phyloP scores from a whole-genome alignment of 2,888 invertebrate species.

The Corbicula japonica region DNA sequence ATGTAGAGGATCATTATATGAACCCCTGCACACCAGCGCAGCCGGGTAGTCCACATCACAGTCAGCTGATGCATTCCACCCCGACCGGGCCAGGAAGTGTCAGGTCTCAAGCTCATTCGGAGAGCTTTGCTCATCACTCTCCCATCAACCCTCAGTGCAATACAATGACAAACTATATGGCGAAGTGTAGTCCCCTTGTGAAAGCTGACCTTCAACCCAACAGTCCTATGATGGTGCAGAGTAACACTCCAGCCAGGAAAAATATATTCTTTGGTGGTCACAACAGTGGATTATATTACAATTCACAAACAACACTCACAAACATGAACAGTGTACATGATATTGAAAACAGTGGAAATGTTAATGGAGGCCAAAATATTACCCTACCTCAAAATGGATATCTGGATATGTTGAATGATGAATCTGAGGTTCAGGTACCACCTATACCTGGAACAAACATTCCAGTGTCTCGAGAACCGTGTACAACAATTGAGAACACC shows the following conservation, averaged over 20 bases:
- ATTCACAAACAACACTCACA: slow-evolving; percentile 14
- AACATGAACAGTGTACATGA: neutral
- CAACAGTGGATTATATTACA: slow-evolving; percentile 36
- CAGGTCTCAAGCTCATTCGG: neutral
- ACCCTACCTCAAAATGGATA: neutral
- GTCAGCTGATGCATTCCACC: slow-evolving; percentile 27
- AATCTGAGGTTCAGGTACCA: neutral
- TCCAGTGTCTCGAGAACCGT: slow-evolving; percentile 2
- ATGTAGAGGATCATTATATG: slow-evolving; percentile 2
- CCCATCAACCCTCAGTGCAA: slow-evolving; percentile 19
- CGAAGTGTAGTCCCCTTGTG: slow-evolving; percentile 53
- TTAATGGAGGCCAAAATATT: neutral
- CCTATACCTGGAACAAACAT: too few relatives aligned
- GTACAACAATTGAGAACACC: slow-evolving; percentile 56
- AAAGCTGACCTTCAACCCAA: slow-evolving; percentile 46
- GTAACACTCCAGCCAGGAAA: slow-evolving; percentile 10
- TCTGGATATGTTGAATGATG: slow-evolving; percentile 19
- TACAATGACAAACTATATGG: neutral
- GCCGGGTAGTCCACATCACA: slow-evolving; percentile 1
- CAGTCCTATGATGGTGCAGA: slow-evolving; percentile 49
- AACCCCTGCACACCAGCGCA: slow-evolving; percentile 32
- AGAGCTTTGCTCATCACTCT: slow-evolving; percentile 16
- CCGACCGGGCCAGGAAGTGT: slow-evolving; percentile 27
- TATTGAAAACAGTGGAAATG: neutral
- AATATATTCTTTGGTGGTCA: neutral